Evolutionary conservation across 2,113 vertebrate genomes (phyloP).

Genomic region (Neotragus moschatus): DNA sequence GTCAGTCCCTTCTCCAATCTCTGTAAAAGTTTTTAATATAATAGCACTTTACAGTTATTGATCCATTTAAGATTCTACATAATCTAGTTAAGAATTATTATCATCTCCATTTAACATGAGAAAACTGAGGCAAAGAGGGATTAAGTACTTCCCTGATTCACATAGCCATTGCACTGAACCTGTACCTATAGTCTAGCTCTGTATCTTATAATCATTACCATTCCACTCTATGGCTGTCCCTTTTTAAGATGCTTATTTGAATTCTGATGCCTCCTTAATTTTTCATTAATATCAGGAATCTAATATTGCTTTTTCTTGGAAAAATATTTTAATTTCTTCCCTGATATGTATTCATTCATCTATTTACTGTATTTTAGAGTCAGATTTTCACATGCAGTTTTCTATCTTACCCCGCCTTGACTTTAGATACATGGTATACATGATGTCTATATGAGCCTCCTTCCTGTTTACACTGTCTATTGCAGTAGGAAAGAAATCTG

Average conservation of each 20-base stretch:
- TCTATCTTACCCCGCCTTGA: background rate
- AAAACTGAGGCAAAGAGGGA: background rate
- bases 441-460: background rate
- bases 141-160: background rate
- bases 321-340: background rate
- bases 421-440: background rate
- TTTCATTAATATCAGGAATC: background rate
- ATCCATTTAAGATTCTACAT: background rate
- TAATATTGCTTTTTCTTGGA: background rate
- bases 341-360: background rate
- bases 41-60: background rate
- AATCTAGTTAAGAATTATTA: background rate
- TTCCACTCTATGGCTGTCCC: background rate
- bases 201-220: background rate
- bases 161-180: background rate
- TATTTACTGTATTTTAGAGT: background rate
- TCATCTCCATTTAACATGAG: background rate
- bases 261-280: background rate
- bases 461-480: background rate
- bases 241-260: background rate
- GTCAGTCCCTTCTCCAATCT: background rate
- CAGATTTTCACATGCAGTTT: background rate
- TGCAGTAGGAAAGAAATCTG: background rate
- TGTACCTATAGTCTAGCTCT: background rate
- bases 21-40: background rate